These are phyloP conservation scores for Mus pahari DNA, from an alignment of 2,113 vertebrate species.

Conservation along the genomic window DNA sequence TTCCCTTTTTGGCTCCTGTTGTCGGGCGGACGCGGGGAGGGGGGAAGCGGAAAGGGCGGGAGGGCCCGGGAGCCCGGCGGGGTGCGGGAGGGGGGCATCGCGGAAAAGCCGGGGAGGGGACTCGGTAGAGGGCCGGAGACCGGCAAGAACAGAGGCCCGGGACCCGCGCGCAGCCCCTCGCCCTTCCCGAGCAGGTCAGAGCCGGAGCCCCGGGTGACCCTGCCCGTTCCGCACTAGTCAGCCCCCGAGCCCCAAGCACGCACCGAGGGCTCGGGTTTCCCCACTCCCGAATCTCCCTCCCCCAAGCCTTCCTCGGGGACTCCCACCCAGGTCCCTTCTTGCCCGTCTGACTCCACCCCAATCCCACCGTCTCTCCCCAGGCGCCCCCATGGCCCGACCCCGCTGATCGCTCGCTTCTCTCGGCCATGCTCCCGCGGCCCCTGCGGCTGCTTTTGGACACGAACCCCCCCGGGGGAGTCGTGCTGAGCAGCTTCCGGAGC, in stretches of 20 bases:
- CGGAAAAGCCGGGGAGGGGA: constrained; percentile 73
- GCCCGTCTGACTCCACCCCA: background rate
- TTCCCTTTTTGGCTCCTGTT: constrained; percentile 81
- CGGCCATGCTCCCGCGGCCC: constrained; percentile 80
- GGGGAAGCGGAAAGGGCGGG: constrained; percentile 69
- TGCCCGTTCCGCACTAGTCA: background rate
- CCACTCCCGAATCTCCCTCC: no score
- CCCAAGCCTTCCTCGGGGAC: background rate
- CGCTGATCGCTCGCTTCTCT: constrained; percentile 46
- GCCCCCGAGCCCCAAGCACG: background rate
- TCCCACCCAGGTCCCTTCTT: constrained; percentile 46
- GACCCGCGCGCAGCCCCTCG: constrained; percentile 61
- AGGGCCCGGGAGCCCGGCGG: constrained; percentile 17
- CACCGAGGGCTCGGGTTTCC: background rate
- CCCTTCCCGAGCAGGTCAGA: constrained; percentile 77
- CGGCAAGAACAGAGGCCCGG: constrained; percentile 15
- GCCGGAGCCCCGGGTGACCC: constrained; percentile 51
- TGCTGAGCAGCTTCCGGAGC: constrained; percentile 83
- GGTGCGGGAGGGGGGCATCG: constrained; percentile 18
- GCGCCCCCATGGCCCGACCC: constrained; percentile 76
- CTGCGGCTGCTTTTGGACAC: constrained; percentile 81
- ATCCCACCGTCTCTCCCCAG: constrained; percentile 67
- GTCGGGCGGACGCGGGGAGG: constrained; percentile 68
- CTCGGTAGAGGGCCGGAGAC: constrained; percentile 43
- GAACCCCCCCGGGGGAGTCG: constrained; percentile 76